Base-by-base conservation (phyloP, 2,797 vertebrate genomes). In the Artibeus lituratus region DNA sequence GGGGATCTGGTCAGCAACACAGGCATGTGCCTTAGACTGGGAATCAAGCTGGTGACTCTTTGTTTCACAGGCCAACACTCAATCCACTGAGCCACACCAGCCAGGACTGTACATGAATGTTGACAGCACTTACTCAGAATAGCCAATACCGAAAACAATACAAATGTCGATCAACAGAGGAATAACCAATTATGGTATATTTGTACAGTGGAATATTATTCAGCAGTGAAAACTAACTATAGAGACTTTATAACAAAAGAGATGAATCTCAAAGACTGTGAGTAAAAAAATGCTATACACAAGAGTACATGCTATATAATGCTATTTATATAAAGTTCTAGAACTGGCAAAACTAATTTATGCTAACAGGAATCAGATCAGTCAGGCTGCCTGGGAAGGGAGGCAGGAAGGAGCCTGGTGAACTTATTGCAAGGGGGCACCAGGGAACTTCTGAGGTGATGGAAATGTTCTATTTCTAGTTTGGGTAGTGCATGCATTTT, bases 141-240 rank as follows among this genome's bases (percentile, higher is more conserved):
- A 89, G 42, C 29, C 42, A 44, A 90, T 90, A 89, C 57, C 65
- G 76, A 37, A 84, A 94, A 94, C 47, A 94, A 69, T 32, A 87
- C 42, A 93, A 94, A 89, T 26, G 16, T 57, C 29, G 19, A 69
- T 69, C 32, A 44, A 53, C 4, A 80, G 21, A 89, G 18, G 21
- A 57, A 88, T 21, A 97, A 74, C 24, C 83, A 91, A 87, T 0
- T 94, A 18, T 65, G 57, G 42, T 55, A 73, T 35, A 82, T 59
- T 87, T 77, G 80, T 24, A 92, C 14, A 42, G 67, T 3, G 49
- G 51, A 92, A 42, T 59, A 84, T 44, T 72, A 70, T 29, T 90
- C 15, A 47, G 24, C 72, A 73, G 49, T 55, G n/a, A 95, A 92
- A 93, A 51, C 37, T 35, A 72, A 84, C 47, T 82, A 11, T 37